Evolutionary conservation across 2,888 invertebrate genomes (phyloP).

Genomic region (Drosophila atroscutellata): DNA sequence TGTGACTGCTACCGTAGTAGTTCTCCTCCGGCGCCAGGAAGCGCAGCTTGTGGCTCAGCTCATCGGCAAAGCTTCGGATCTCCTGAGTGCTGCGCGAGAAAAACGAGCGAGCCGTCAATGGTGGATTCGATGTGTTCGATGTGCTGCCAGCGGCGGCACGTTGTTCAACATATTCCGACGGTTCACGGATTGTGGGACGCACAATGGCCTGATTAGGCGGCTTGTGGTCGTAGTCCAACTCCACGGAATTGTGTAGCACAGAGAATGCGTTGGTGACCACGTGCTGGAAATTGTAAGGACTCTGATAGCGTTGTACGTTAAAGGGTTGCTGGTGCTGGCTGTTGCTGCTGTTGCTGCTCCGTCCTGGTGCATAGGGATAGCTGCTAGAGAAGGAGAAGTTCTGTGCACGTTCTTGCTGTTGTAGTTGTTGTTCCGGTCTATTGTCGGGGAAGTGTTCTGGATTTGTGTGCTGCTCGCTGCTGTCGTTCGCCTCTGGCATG

Average conservation of each 20-base stretch:
- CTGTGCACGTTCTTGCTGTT: constrained; percentile 51
- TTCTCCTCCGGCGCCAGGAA: constrained; percentile 87
- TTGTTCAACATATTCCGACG: constrained; percentile 41
- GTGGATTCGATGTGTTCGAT: constrained; percentile 20
- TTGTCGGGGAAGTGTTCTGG: constrained; percentile 71
- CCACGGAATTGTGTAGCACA: constrained; percentile 65
- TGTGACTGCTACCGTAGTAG: constrained; percentile 52
- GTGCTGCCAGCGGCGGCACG: constrained; percentile 47
- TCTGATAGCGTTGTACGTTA: constrained; percentile 66
- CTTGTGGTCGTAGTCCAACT: constrained; percentile 76
- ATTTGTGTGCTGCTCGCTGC: constrained; percentile 65
- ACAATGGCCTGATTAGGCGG: constrained; percentile 87
- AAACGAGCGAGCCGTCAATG: constrained; percentile 85
- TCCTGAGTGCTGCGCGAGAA: constrained; percentile 75
- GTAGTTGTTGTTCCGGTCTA: constrained; percentile 55
- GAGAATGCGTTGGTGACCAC: constrained; percentile 74
- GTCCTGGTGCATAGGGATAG: constrained; percentile 75
- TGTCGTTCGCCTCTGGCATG: constrained; percentile 55
- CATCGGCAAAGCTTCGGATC: constrained; percentile 88
- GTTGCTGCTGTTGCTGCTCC: constrained; percentile 26
- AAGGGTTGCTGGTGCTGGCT: constrained; percentile 20
- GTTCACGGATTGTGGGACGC: constrained; percentile 85
- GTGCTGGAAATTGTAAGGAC: constrained; percentile 70
- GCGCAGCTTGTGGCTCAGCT: constrained; percentile 89
- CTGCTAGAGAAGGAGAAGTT: constrained; percentile 80